Conservation (phyloP, 2,888 invertebrate genomes). For the Lepidonotus clava region DNA sequence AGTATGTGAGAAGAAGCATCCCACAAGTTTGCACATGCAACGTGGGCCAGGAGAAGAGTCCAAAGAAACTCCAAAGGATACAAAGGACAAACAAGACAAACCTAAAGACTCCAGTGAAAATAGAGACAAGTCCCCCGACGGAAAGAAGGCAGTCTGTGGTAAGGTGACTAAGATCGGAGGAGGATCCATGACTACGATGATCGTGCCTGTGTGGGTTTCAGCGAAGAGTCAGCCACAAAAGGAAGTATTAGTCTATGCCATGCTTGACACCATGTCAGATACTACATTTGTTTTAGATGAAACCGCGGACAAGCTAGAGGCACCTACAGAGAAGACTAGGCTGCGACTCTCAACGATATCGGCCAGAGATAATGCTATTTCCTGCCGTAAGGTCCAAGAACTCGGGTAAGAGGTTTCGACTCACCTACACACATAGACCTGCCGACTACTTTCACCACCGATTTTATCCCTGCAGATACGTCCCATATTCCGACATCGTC, state of each 20-base stretch:
- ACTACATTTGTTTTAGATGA: conserved; percentile 59
- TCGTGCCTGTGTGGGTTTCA: conserved; percentile 65
- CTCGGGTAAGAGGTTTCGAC: conserved; percentile 60
- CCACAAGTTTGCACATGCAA: too few species aligned
- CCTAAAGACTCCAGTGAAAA: too few species aligned
- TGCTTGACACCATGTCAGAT: conserved; percentile 66
- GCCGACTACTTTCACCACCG: conserved; percentile 62
- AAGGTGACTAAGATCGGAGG: background rate
- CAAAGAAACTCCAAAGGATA: too few species aligned
- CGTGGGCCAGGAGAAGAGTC: too few species aligned
- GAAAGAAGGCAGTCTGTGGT: too few species aligned
- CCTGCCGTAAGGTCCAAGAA: conserved; percentile 52
- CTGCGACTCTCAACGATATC: conserved; percentile 64
- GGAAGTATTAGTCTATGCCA: conserved; percentile 65
- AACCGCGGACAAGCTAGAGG: conserved; percentile 54
- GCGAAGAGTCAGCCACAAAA: conserved; percentile 53
- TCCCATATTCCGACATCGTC: conserved; percentile 65
- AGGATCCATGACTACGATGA: conserved; percentile 51
- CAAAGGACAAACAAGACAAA: background rate
- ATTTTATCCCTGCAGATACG: conserved; percentile 62
- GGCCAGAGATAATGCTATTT: conserved; percentile 33
- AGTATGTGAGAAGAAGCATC: background rate
- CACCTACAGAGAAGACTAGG: conserved; percentile 44
- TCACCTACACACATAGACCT: conserved; percentile 55
- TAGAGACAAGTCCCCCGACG: too few species aligned